Percentiles rank a stretch among this genome's conserved stretches.
Evolutionary conservation across 1,140 invertebrate species (phyloP).

Genomic region (Caenorhabditis remanei): DNA sequence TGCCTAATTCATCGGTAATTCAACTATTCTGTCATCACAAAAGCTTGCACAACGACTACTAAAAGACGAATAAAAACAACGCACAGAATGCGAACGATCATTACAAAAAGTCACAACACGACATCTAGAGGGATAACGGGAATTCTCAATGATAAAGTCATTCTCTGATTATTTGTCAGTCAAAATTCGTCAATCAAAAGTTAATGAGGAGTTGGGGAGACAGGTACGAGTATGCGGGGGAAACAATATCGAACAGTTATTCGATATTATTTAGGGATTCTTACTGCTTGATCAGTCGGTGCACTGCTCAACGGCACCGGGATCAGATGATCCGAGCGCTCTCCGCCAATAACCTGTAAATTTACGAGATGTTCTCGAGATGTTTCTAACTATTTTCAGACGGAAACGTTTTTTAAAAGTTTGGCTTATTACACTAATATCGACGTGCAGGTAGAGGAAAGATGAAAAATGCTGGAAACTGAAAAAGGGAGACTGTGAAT

Average conservation of each 20-base stretch:
- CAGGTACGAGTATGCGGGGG: slow-evolving; percentile 18
- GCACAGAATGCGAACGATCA: slow-evolving; percentile 4
- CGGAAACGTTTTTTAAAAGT: background rate
- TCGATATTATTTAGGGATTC: slow-evolving; percentile 46
- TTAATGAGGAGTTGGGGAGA: slow-evolving; percentile 22
- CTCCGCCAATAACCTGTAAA: slow-evolving; percentile 77
- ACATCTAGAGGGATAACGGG: slow-evolving; percentile 13
- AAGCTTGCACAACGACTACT: slow-evolving; percentile 39
- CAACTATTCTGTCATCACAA: background rate
- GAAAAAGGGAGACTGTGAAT: background rate
- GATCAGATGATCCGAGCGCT: slow-evolving; percentile 74
- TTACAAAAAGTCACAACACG: slow-evolving; percentile 41
- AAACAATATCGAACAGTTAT: background rate
- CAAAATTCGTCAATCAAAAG: slow-evolving; percentile 41
- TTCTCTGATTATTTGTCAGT: slow-evolving; percentile 47
- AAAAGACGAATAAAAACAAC: slow-evolving; percentile 5
- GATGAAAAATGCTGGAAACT: slow-evolving; percentile 29
- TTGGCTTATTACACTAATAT: background rate
- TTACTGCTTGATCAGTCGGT: slow-evolving; percentile 78
- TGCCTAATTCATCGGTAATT: background rate
- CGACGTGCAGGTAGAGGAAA: slow-evolving; percentile 46
- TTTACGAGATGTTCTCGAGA: background rate
- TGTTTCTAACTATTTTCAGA: background rate
- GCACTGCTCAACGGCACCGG: slow-evolving; percentile 76
- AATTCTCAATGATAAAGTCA: background rate